phyloP scores from a whole-genome alignment of 2,888 invertebrate species.

The Hipparchia semele region DNA sequence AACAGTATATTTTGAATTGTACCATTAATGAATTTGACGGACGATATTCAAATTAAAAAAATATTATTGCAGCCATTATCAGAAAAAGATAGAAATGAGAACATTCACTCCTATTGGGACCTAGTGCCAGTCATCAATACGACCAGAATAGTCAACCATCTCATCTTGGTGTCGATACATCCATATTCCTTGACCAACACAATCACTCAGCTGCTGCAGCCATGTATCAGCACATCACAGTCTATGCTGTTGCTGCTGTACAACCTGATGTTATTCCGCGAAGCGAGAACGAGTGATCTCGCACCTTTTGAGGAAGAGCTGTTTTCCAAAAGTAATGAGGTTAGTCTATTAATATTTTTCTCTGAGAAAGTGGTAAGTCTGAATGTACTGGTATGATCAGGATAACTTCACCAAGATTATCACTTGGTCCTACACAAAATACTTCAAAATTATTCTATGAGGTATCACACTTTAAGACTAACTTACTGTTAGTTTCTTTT shows the following conservation, averaged over 20 bases:
- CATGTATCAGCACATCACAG: conserved; percentile 51
- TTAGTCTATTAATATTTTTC: conserved; percentile 25
- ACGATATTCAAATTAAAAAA: not conserved
- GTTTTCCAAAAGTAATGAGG: conserved; percentile 54
- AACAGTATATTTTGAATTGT: too few species aligned
- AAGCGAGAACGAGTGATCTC: conserved; percentile 56
- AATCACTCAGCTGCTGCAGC: conserved; percentile 64
- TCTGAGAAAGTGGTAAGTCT: too few species aligned
- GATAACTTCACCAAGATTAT: too few species aligned
- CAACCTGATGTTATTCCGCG: conserved; percentile 63
- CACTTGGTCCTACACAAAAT: too few species aligned
- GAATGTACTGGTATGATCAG: too few species aligned
- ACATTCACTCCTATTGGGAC: conserved; percentile 66
- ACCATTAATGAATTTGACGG: too few species aligned
- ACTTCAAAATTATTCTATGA: too few species aligned
- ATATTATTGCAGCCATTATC: conserved; percentile 52
- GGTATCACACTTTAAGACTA: too few species aligned
- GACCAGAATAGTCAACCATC: conserved; percentile 62
- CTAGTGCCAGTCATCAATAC: conserved; percentile 69
- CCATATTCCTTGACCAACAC: conserved; percentile 48
- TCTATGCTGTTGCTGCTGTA: conserved; percentile 60
- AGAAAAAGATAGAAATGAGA: conserved; percentile 61
- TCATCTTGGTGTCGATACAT: conserved; percentile 48
- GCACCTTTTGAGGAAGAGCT: conserved; percentile 62
- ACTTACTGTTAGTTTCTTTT: too few species aligned